Conservation (phyloP, 2,888 invertebrate genomes). For the Cheilosia scutellata region DNA sequence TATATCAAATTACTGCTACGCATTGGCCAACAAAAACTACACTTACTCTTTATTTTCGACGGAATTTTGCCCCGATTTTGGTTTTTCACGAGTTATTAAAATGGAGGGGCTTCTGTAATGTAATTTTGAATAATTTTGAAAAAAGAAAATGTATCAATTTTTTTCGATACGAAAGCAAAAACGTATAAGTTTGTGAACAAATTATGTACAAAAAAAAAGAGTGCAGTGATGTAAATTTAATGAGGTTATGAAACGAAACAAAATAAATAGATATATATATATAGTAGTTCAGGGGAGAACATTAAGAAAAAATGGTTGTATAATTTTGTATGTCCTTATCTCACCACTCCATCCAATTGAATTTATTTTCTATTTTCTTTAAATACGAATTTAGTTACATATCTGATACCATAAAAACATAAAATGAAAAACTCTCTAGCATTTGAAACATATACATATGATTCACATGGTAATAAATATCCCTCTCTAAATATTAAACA, state of each 20-base stretch:
- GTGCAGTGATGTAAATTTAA: neutral
- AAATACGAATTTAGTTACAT: slow-evolving; percentile 39
- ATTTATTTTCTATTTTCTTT: slow-evolving; percentile 35
- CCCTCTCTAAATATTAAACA: slow-evolving; percentile 36
- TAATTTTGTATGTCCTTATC: slow-evolving; percentile 48
- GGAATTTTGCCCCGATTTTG: slow-evolving; percentile 82
- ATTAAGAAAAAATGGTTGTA: neutral
- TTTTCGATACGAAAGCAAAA: slow-evolving; percentile 49
- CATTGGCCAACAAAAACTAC: slow-evolving; percentile 77
- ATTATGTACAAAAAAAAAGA: neutral
- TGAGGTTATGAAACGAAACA: neutral
- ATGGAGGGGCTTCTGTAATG: slow-evolving; percentile 81
- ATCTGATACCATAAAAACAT: slow-evolving; percentile 12
- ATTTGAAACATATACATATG: slow-evolving; percentile 2
- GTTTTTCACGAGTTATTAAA: slow-evolving; percentile 79
- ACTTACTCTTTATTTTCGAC: slow-evolving; percentile 83
- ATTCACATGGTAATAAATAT: slow-evolving; percentile 15
- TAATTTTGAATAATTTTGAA: slow-evolving; percentile 77
- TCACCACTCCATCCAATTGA: slow-evolving; percentile 71
- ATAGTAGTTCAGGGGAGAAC: slow-evolving; percentile 37
- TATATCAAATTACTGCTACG: slow-evolving; percentile 61
- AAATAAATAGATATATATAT: slow-evolving; percentile 20
- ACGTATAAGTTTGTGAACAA: neutral
- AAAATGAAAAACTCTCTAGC: slow-evolving; percentile 29
- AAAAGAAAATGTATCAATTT: slow-evolving; percentile 66